Percentiles rank a stretch among this genome's conserved stretches.
These are phyloP conservation scores for Drosophila subpulchrella DNA, from an alignment of 1,140 invertebrate species.

Conservation along the genomic window DNA sequence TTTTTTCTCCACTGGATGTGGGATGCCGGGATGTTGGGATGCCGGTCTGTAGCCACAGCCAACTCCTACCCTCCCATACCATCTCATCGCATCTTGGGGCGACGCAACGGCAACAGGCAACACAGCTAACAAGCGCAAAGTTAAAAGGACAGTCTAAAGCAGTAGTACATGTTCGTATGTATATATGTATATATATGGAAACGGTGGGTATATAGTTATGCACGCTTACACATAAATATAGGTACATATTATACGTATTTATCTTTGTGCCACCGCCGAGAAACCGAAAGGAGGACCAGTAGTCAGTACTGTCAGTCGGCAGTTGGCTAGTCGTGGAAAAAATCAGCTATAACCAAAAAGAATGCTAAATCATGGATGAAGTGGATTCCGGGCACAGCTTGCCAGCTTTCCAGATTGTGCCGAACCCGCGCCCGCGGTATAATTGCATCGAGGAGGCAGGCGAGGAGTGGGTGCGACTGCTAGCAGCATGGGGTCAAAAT, in stretches of 20 bases:
- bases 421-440: conserved; percentile 41
- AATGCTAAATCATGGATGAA: conserved; percentile 76
- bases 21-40: neutral
- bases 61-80: neutral
- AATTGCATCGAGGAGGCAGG: conserved; percentile 72
- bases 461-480: conserved; percentile 4
- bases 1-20: conserved; percentile 3
- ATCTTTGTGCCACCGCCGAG: conserved; percentile 13
- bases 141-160: conserved; percentile 68
- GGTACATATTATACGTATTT: conserved; percentile 34
- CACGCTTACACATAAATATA: conserved; percentile 13
- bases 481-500: conserved; percentile 65
- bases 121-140: conserved; percentile 65
- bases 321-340: conserved; percentile 13
- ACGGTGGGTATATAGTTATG: conserved; percentile 18
- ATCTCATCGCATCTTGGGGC: conserved; percentile 10
- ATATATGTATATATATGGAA: conserved; percentile 25
- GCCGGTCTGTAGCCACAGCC: conserved; percentile 26
- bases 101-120: neutral
- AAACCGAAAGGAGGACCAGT: neutral
- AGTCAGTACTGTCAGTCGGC: neutral
- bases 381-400: conserved; percentile 51
- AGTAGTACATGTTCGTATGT: conserved; percentile 47
- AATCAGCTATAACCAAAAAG: conserved; percentile 57
- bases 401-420: neutral